These are phyloP conservation scores for Cryptocheilus praepositus DNA, from an alignment of 2,888 invertebrate species.

Conservation along the genomic window DNA sequence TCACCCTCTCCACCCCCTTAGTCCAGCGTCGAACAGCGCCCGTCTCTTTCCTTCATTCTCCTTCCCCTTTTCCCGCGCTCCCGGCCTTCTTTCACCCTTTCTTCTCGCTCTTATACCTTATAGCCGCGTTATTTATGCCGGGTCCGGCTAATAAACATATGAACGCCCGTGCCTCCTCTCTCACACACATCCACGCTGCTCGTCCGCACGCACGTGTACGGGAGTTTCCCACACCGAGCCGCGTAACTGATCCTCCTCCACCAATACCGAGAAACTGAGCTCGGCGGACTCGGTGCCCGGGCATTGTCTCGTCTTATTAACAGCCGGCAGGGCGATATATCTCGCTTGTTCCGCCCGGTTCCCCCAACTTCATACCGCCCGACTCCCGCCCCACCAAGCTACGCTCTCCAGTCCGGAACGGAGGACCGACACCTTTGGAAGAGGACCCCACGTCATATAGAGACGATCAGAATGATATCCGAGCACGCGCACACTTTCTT, in stretches of 20 bases:
- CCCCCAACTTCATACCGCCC: conserved; percentile 27
- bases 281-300: conserved; percentile 44
- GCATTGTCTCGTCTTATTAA: conserved; percentile 74
- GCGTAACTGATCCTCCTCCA: conserved; percentile 28
- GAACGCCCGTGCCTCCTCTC: conserved; percentile 72
- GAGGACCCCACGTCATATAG: conserved; percentile 55
- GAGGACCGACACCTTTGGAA: conserved; percentile 57
- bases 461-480: conserved; percentile 32
- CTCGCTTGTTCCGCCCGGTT: conserved; percentile 53
- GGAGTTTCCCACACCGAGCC: background rate
- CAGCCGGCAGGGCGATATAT: conserved; percentile 69
- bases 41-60: conserved; percentile 28
- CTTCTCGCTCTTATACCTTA: conserved; percentile 68
- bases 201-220: conserved; percentile 26
- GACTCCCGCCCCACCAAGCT: conserved; percentile 28
- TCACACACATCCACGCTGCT: conserved; percentile 49
- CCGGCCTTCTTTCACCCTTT: conserved; percentile 57
- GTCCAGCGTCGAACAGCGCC: conserved; percentile 34
- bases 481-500: conserved; percentile 16
- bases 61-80: too few relatives aligned
- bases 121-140: conserved; percentile 74
- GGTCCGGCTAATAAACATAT: conserved; percentile 75
- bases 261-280: conserved; percentile 30
- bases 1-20: conserved; percentile 31
- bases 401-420: conserved; percentile 26